phyloP scores from a whole-genome alignment of 1,140 invertebrate species.

The Ctenoplectra terminalis region DNA sequence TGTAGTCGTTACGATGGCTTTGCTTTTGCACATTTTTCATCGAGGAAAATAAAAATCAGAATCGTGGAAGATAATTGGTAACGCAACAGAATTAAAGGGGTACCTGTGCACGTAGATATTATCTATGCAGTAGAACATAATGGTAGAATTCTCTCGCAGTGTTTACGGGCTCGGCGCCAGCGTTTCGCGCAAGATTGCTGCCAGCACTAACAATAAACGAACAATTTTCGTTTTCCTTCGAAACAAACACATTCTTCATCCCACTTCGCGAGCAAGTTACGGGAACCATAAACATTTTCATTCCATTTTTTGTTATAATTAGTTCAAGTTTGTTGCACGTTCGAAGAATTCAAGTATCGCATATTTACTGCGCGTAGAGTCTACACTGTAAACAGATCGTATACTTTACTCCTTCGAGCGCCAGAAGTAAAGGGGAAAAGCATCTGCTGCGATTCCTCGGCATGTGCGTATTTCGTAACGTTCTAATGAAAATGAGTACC shows the following conservation, averaged over 20 bases:
- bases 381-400: background rate
- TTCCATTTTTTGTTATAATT: background rate
- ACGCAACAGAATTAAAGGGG: background rate
- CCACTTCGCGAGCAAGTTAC: background rate
- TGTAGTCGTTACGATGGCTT: background rate
- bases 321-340: background rate
- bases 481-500: background rate
- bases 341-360: background rate
- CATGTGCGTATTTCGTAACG: constrained; percentile 7
- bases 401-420: background rate
- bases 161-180: constrained; percentile 14
- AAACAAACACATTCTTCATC: constrained; percentile 18
- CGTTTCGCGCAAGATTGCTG: background rate
- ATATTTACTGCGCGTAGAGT: background rate
- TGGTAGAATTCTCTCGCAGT: constrained; percentile 3
- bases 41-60: background rate
- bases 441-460: background rate
- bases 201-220: constrained; percentile 42
- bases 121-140: background rate
- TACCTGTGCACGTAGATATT: background rate
- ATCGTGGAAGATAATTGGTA: background rate
- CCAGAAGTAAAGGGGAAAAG: background rate
- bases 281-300: background rate
- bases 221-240: constrained; percentile 6
- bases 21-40: background rate